Conservation (phyloP, 2,797 vertebrate species). For the Rhabdophis nuchalis region DNA sequence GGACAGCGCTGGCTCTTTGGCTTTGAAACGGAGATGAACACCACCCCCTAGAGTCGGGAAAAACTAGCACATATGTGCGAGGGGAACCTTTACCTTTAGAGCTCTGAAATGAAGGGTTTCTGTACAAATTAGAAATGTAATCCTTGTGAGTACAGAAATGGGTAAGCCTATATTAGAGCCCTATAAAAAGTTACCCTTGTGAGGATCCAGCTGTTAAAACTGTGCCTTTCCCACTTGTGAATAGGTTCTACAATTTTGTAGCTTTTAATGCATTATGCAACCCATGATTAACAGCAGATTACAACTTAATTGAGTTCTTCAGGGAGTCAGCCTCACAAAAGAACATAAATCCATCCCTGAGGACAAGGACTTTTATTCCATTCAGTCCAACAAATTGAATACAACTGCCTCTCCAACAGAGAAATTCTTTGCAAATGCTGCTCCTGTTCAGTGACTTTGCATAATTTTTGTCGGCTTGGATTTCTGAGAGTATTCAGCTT, state of each 20-base stretch:
- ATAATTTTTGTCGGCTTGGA: constrained; percentile 69
- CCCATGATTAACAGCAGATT: constrained; percentile 43
- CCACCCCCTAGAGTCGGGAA: no score
- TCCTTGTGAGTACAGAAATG: constrained; percentile 35
- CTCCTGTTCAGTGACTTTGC: constrained; percentile 63
- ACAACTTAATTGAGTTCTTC: constrained; percentile 55
- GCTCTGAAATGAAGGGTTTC: constrained; percentile 32
- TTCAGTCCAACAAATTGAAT: constrained; percentile 54
- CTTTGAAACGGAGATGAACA: no score
- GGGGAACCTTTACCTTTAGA: background rate
- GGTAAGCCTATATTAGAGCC: constrained; percentile 40
- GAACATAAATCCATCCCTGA: constrained; percentile 53
- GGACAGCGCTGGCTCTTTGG: no score
- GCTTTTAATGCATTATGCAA: constrained; percentile 31
- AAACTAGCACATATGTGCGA: no score
- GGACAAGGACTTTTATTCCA: constrained; percentile 57
- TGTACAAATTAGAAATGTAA: constrained; percentile 28
- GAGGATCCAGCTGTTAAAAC: constrained; percentile 30
- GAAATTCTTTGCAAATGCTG: constrained; percentile 62
- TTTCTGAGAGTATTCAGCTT: constrained; percentile 72
- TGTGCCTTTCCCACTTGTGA: constrained; percentile 39
- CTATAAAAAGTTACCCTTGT: constrained; percentile 43
- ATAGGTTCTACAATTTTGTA: constrained; percentile 43
- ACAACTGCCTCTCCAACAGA: constrained; percentile 62
- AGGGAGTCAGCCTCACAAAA: constrained; percentile 46